These are phyloP conservation scores for Elegia similella DNA, from an alignment of 2,888 invertebrate species.

Conservation along the genomic window DNA sequence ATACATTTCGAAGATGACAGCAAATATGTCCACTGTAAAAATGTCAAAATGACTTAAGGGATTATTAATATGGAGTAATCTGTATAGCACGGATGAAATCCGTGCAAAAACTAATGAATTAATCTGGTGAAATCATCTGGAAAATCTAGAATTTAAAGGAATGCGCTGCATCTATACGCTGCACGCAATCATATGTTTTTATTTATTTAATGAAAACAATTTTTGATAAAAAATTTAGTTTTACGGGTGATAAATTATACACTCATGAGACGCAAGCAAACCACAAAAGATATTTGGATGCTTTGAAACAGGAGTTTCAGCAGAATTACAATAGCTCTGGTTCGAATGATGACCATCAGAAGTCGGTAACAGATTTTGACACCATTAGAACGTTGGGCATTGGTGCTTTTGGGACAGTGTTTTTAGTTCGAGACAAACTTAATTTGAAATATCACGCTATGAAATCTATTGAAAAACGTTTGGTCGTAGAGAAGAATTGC, in stretches of 20 bases:
- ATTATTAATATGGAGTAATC: too few species aligned
- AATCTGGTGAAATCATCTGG: neutral
- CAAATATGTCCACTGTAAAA: too few species aligned
- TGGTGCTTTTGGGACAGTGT: conserved; percentile 93
- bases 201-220: conserved; percentile 32
- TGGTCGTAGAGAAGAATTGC: conserved; percentile 90
- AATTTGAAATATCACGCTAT: conserved; percentile 87
- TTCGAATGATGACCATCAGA: conserved; percentile 35
- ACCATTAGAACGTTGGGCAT: conserved; percentile 88
- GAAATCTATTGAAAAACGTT: conserved; percentile 92
- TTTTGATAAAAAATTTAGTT: conserved; percentile 35
- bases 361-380: conserved; percentile 84
- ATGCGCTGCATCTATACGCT: neutral
- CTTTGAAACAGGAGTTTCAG: conserved; percentile 54
- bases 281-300: conserved; percentile 52
- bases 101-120: too few species aligned
- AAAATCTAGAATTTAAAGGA: neutral
- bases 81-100: neutral
- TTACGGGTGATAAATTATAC: conserved; percentile 32
- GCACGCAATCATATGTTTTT: neutral
- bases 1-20: too few species aligned
- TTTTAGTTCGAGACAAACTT: conserved; percentile 84
- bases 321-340: conserved; percentile 31
- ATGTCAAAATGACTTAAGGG: too few species aligned
- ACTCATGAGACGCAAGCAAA: conserved; percentile 42